Evolutionary conservation across 2,888 invertebrate genomes (phyloP).

Genomic region (Chironomus tentans): DNA sequence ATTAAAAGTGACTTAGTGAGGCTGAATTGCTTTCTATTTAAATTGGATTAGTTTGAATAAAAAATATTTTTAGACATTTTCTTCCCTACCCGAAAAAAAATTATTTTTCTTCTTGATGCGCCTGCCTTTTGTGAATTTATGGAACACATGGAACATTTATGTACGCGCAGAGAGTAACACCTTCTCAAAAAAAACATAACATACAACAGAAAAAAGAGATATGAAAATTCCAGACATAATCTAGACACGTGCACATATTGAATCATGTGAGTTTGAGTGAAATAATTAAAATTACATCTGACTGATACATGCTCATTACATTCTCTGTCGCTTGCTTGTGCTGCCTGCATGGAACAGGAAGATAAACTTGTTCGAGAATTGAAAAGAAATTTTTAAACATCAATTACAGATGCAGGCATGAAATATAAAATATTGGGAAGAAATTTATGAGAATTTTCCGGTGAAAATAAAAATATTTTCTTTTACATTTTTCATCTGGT

Average conservation of each 20-base stretch:
- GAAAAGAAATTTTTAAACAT: no score
- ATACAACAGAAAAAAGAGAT: neutral
- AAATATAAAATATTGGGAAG: neutral
- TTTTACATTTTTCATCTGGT: no score
- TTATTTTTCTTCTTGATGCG: no score
- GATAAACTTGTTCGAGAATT: no score
- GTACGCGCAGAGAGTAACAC: no score
- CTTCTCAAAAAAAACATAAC: neutral
- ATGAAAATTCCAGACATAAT: slow-evolving; percentile 6
- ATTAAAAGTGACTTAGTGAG: neutral
- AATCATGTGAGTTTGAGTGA: neutral
- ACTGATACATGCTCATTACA: neutral
- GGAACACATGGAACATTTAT: no score
- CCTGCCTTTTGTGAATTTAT: no score
- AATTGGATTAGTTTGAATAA: neutral
- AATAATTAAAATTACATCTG: neutral
- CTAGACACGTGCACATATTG: neutral
- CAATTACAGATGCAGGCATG: no score
- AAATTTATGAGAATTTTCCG: slow-evolving; percentile 1
- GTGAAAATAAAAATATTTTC: no score
- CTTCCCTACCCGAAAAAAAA: no score
- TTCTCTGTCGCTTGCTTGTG: neutral
- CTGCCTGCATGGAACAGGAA: neutral
- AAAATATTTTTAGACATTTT: neutral
- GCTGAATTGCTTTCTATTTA: neutral